Percentiles rank a stretch among this genome's conserved stretches.
These are phyloP conservation scores for Tenthredo notha DNA, from an alignment of 2,888 invertebrate species.

Conservation along the genomic window DNA sequence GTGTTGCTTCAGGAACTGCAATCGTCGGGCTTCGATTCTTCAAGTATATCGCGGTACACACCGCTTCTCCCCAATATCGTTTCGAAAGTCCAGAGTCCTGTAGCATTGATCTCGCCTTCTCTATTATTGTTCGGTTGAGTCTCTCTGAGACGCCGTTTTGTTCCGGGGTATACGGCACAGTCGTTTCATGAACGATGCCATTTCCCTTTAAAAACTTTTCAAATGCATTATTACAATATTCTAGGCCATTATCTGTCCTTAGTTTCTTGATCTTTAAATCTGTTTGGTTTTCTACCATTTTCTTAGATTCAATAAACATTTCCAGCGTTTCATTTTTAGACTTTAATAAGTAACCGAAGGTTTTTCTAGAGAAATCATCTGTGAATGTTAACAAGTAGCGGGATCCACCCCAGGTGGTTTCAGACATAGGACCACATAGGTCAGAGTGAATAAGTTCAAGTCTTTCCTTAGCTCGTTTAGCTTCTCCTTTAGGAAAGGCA, in stretches of 20 bases:
- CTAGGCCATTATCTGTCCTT: slow-evolving; percentile 59
- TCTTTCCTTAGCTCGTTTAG: slow-evolving; percentile 35
- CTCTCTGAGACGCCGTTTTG: slow-evolving; percentile 64
- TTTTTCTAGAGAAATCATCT: slow-evolving; percentile 57
- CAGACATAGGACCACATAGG: slow-evolving; percentile 57
- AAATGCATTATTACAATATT: slow-evolving; percentile 57
- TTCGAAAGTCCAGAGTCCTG: slow-evolving; percentile 59
- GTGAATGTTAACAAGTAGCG: slow-evolving; percentile 57
- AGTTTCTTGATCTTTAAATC: slow-evolving; percentile 54
- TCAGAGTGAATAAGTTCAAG: slow-evolving; percentile 56
- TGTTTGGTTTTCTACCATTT: slow-evolving; percentile 38
- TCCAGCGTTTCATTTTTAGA: slow-evolving; percentile 46
- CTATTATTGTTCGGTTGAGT: slow-evolving; percentile 68
- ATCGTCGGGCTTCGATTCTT: slow-evolving; percentile 69
- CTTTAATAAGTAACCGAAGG: slow-evolving; percentile 53
- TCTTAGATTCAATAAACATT: slow-evolving; percentile 50
- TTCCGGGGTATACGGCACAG: slow-evolving; percentile 58
- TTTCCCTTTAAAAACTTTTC: slow-evolving; percentile 34
- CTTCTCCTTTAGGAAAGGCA: slow-evolving; percentile 37
- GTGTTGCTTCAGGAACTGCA: slow-evolving; percentile 61
- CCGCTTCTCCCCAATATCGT: slow-evolving; percentile 74
- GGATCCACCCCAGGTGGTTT: slow-evolving; percentile 45
- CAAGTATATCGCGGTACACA: slow-evolving; percentile 69
- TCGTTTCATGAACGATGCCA: slow-evolving; percentile 58
- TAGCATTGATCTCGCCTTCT: slow-evolving; percentile 59